phyloP scores from a whole-genome alignment of 2,888 invertebrate genomes.

The Alviniconcha strummeri region DNA sequence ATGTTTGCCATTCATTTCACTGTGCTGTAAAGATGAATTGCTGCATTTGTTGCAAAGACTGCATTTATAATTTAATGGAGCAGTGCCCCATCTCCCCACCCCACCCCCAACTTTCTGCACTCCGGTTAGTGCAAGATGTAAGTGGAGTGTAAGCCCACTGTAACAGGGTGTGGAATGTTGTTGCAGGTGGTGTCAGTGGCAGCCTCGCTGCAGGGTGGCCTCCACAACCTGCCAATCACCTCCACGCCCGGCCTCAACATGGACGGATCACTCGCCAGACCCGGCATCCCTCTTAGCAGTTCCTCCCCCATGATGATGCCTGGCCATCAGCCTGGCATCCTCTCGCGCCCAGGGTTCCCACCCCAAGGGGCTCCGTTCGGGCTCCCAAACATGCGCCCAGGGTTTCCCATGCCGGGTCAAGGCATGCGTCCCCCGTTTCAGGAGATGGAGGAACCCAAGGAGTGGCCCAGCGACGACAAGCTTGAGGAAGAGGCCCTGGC shows the following conservation, averaged over 20 bases:
- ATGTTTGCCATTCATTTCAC: no score
- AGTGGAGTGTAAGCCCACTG: no score
- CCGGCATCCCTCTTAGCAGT: conserved; percentile 32
- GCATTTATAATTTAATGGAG: no score
- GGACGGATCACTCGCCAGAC: conserved; percentile 24
- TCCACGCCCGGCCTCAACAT: not conserved
- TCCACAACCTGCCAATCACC: not conserved
- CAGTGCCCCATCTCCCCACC: no score
- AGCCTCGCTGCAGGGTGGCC: conserved; percentile 9
- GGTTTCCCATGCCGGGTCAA: conserved; percentile 52
- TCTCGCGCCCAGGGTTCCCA: conserved; percentile 52
- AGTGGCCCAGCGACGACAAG: conserved; percentile 41
- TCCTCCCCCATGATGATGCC: conserved; percentile 29
- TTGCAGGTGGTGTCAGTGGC: conserved; percentile 27
- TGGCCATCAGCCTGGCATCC: conserved; percentile 34
- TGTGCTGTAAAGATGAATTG: no score
- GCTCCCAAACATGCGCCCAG: conserved; percentile 54
- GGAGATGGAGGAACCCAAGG: conserved; percentile 40
- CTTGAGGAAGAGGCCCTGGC: conserved; percentile 34
- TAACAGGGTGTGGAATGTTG: not conserved
- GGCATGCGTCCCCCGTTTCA: conserved; percentile 27
- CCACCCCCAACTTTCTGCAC: no score
- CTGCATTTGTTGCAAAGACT: no score
- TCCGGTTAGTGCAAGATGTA: no score
- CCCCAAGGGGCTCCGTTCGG: conserved; percentile 38